Evolutionary conservation across 2,113 vertebrate genomes (phyloP).

Genomic region (Megaceryle torquata): DNA sequence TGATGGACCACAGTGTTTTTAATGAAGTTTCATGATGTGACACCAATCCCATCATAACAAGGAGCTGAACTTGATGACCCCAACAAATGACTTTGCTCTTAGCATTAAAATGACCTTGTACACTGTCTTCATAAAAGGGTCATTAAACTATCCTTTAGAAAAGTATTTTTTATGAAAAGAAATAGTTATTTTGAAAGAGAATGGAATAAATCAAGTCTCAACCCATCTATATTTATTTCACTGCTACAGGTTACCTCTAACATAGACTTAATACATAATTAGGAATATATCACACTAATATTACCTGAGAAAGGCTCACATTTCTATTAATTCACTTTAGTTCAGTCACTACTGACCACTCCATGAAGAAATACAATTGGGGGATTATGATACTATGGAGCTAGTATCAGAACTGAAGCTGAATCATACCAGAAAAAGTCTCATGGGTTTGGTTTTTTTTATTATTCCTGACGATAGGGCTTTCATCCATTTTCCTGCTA

Average conservation of each 20-base stretch:
- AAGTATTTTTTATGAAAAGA: background rate
- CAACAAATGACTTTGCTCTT: background rate
- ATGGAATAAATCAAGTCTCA: background rate
- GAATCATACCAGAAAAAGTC: background rate
- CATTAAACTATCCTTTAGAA: background rate
- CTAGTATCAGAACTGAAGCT: background rate
- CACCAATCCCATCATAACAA: background rate
- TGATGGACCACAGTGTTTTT: background rate
- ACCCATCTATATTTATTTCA: background rate
- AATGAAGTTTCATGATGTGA: background rate
- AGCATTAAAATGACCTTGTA: background rate
- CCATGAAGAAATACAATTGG: background rate
- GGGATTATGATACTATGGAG: background rate
- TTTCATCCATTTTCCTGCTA: background rate
- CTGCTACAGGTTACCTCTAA: background rate
- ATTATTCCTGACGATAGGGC: background rate
- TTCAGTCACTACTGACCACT: background rate
- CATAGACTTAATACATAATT: background rate
- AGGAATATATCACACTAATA: background rate
- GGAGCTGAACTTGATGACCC: background rate
- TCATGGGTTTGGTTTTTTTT: background rate
- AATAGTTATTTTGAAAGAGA: background rate
- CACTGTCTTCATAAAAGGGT: background rate
- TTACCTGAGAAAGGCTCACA: background rate
- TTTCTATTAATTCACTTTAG: background rate